Evolutionary conservation across 2,888 invertebrate species (phyloP), one percentile per base, ranked within the genome.

Genomic region (Aelia acuminata): DNA sequence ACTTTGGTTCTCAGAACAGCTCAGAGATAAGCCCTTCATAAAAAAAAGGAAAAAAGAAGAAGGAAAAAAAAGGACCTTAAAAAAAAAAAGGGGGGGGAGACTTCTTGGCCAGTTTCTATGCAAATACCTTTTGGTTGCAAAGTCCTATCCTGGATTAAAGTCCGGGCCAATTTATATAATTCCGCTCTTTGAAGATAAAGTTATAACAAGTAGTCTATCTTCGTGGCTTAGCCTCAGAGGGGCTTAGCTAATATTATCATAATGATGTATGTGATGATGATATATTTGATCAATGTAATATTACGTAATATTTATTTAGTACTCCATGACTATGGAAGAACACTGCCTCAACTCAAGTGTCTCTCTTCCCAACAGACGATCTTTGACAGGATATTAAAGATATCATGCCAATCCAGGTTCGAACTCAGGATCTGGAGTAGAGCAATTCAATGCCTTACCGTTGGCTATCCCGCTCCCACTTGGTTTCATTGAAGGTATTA

Each of bases 31-130:
- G 75, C 75, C 75, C 20, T 75, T 39, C 39, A 35, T 75, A 75
- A 26, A 75, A 75, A 57, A 26, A 57, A 57, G 26, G 26, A 57
- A 50, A 50, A 50, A 22, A 26, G 57, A 57, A 57, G 22, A 50
- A 50, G 5, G 22, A 22, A 57, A 26, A 57, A 57, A 26, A 57
- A 57, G 57, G 35, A 75, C 75, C 75, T 39, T 39, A 35, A 75
- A 75, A 75, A 75, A 75, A 75, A 39, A n/a, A n/a, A n/a, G n/a
- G n/a, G n/a, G n/a, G 39, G 31, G 75, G 75, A 39, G 10, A 39
- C 31, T 75, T 75, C 75, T 75, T 75, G 75, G 39, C 39, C 39
- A 35, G 75, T 22, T 75, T 75, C 75, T 75, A 75, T 75, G 75
- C 75, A 75, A 75, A 75, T 75, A 75, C 39, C 75, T 75, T 39